Percentiles rank a stretch among this genome's conserved stretches.
Evolutionary conservation across 2,797 vertebrate species (phyloP).

Genomic region (Falco rusticolus): DNA sequence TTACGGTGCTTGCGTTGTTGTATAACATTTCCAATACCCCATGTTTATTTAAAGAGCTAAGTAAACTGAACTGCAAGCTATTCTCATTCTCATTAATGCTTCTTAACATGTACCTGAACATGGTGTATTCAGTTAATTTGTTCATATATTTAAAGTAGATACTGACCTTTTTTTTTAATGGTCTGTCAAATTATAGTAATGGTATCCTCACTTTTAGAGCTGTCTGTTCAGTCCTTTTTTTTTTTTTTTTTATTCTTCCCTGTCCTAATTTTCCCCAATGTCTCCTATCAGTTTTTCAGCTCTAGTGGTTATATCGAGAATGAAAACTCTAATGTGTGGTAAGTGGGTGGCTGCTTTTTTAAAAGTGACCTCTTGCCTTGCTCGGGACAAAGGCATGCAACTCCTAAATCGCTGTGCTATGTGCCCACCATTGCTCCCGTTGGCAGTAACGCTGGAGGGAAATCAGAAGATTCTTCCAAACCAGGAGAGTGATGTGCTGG

Average conservation of each 20-base stretch:
- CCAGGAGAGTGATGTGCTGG: not conserved
- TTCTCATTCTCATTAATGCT: conserved; percentile 70
- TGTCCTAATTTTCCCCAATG: conserved; percentile 23
- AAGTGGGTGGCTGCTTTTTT: not conserved
- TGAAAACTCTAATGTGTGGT: not conserved
- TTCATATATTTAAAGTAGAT: conserved; percentile 43
- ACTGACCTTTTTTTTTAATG: conserved; percentile 30
- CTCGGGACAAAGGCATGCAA: not conserved
- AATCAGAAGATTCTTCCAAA: not conserved
- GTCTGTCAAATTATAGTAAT: conserved; percentile 28
- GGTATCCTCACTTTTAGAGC: conserved; percentile 2
- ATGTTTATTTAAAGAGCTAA: conserved; percentile 75
- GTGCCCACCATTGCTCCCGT: not conserved
- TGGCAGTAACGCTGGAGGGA: not conserved
- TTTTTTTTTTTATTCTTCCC: rapidly evolving
- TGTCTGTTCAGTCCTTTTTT: not conserved
- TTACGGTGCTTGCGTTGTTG: conserved; percentile 58
- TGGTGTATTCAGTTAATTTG: conserved; percentile 56
- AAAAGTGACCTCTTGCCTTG: not conserved
- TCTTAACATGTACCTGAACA: conserved; percentile 48
- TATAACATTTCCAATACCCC: conserved; percentile 71
- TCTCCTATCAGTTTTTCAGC: conserved; percentile 8
- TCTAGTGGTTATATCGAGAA: not conserved
- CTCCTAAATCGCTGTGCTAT: not conserved
- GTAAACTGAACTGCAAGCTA: conserved; percentile 65